A percentile compares a stretch with the other conserved stretches of the same genome.
phyloP scores from a whole-genome alignment of 2,797 vertebrate species.

The Hypotaenidia philippensis region DNA sequence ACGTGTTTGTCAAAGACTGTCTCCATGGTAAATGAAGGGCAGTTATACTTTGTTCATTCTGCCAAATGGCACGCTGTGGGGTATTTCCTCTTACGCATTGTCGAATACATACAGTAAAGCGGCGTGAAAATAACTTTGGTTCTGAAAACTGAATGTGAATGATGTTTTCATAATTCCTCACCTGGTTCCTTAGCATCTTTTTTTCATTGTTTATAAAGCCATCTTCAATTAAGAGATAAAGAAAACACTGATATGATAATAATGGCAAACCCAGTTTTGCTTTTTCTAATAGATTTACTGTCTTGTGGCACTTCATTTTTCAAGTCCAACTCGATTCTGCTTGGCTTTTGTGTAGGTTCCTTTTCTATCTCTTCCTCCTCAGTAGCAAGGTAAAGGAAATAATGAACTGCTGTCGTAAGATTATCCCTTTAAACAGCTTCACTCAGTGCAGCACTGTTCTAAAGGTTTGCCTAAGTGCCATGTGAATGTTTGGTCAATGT shows the following conservation, averaged over 20 bases:
- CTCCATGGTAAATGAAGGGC: background rate
- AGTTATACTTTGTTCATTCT: background rate
- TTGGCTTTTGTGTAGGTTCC: background rate
- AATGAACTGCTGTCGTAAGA: background rate
- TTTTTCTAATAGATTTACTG: background rate
- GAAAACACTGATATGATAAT: background rate
- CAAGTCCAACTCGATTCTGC: background rate
- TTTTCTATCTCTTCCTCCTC: no score
- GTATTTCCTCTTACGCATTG: background rate
- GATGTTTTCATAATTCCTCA: background rate
- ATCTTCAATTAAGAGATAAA: background rate
- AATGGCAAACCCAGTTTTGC: background rate
- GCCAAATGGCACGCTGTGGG: accelerated
- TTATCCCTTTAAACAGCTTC: background rate
- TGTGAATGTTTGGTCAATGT: background rate
- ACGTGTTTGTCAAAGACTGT: background rate
- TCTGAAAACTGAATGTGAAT: background rate
- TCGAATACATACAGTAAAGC: background rate
- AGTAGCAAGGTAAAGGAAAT: no score
- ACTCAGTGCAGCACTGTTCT: accelerated
- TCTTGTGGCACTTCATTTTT: background rate
- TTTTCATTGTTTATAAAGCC: background rate
- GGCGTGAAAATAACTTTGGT: background rate
- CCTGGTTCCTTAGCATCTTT: background rate
- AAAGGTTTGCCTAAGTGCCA: background rate